A percentile compares a stretch with the other conserved stretches of the same genome.
Conservation (phyloP, 2,888 invertebrate species). For the Physocephala rufipes region DNA sequence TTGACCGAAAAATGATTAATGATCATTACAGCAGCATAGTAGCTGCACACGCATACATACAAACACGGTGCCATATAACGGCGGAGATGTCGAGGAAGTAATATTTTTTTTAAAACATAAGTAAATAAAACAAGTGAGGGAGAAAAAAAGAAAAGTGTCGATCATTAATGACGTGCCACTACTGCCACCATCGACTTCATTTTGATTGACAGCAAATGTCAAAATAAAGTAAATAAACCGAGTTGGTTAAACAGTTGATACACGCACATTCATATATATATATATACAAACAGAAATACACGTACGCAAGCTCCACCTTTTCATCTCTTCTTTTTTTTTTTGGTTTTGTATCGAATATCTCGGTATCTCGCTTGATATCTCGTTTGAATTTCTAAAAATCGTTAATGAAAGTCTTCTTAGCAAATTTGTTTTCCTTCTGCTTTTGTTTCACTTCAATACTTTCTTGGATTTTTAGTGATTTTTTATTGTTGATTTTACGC, state of each 20-base stretch:
- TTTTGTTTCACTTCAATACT: neutral
- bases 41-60: constrained; percentile 2
- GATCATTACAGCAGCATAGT: constrained; percentile 9
- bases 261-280: too few relatives aligned
- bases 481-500: neutral
- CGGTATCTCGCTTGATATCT: neutral
- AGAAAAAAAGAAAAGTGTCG: constrained; percentile 1
- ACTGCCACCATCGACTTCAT: neutral
- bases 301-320: neutral
- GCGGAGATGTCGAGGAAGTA: too few relatives aligned
- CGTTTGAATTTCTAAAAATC: neutral
- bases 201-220: constrained; percentile 35
- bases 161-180: constrained; percentile 21
- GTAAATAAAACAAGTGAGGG: too few relatives aligned
- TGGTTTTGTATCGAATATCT: neutral
- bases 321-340: too few relatives aligned
- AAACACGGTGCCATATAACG: neutral
- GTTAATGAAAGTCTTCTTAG: constrained; percentile 8
- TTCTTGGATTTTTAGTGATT: neutral
- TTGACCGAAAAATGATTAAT: constrained; percentile 29
- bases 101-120: too few relatives aligned
- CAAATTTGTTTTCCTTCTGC: neutral
- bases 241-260: too few relatives aligned
- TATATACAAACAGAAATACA: neutral
- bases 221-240: constrained; percentile 12